A percentile compares a stretch with the other conserved stretches of the same genome.
Evolutionary conservation across 2,888 invertebrate genomes (phyloP).

Genomic region (Monochamus alternatus): DNA sequence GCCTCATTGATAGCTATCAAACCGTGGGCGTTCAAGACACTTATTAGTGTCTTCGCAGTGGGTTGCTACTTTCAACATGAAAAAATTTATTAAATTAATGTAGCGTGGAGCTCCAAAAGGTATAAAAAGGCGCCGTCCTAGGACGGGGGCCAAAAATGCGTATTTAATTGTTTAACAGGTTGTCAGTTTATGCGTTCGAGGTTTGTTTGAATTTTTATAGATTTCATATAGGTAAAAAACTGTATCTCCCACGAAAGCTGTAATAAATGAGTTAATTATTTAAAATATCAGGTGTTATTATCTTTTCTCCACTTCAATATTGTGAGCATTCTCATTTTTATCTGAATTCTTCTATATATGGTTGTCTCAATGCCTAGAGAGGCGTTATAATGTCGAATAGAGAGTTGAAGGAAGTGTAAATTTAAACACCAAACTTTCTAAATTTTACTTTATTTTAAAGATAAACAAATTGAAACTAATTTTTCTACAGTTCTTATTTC

Average conservation of each 20-base stretch:
- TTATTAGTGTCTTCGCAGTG: constrained; percentile 1
- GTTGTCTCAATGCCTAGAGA: no score
- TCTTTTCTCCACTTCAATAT: no score
- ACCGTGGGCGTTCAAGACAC: background rate
- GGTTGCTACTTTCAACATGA: constrained; percentile 5
- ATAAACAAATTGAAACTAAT: no score
- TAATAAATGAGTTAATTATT: background rate
- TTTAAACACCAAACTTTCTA: no score
- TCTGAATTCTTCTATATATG: no score
- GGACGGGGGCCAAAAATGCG: background rate
- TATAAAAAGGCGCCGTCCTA: background rate
- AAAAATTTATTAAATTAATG: constrained; percentile 13
- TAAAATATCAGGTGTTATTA: no score
- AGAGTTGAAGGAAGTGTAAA: no score
- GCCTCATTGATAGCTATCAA: constrained; percentile 1
- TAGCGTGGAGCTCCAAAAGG: background rate
- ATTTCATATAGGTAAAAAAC: background rate
- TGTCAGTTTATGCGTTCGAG: background rate
- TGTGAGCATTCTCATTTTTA: no score
- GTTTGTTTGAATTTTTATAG: background rate
- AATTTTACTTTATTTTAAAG: no score
- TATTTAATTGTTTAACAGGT: constrained; percentile 5
- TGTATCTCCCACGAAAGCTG: background rate
- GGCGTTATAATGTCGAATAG: no score
- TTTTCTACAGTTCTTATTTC: no score